These are phyloP conservation scores for Sturnira hondurensis DNA, from an alignment of 2,113 vertebrate genomes.

Conservation along the genomic window DNA sequence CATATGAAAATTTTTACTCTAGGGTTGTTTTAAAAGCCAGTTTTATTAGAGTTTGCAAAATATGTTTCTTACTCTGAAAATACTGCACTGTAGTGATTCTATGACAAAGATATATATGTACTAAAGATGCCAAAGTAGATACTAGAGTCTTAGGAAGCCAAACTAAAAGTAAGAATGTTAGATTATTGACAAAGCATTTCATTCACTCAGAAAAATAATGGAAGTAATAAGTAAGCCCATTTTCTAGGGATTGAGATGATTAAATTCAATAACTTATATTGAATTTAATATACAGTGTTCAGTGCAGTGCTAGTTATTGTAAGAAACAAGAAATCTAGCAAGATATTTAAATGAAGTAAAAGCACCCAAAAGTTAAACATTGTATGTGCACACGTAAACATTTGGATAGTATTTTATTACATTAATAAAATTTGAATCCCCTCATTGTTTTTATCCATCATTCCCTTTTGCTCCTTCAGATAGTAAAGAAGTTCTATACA, in stretches of 20 bases:
- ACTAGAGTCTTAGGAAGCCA: neutral
- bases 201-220: neutral
- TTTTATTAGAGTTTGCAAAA: neutral
- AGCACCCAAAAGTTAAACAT: neutral
- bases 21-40: neutral
- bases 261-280: neutral
- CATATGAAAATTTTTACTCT: neutral
- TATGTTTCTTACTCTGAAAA: neutral
- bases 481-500: neutral
- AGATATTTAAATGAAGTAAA: neutral
- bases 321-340: neutral
- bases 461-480: neutral
- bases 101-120: neutral
- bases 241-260: neutral
- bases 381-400: neutral
- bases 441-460: neutral
- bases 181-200: neutral
- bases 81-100: accelerated
- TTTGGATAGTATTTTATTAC: neutral
- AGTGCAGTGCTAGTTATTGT: neutral
- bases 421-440: neutral
- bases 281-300: too few species aligned
- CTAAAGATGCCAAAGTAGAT: too few species aligned
- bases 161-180: neutral
- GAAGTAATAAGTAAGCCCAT: neutral